Base-by-base conservation (phyloP, 2,888 invertebrate genomes). In the Dugesia japonica region DNA sequence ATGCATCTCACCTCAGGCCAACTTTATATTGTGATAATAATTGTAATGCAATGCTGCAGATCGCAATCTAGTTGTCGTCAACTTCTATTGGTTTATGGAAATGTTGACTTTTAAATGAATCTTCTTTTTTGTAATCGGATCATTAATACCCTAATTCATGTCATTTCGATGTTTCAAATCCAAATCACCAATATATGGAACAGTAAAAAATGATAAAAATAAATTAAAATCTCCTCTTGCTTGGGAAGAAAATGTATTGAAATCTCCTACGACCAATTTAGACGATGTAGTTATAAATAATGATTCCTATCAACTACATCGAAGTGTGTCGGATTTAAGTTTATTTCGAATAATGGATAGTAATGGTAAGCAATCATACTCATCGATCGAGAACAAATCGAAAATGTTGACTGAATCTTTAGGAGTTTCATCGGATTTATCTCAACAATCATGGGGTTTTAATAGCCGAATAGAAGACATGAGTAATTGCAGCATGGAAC, bases 1-100 rank as follows among this genome's bases (percentile, higher is more conserved):
- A 56, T 56, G 56, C 56, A 56, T 56, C 56, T 56, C 56, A 56
- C 56, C 56, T 56, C 56, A 56, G 56, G 56, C 56, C 56, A 56
- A 56, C 56, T 56, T 56, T 56, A 56, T 56, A 56, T 56, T 56
- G 56, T 56, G 56, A 56, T 56, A 56, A 56, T 20, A 56, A 56
- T 23, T 56, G 23, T 56, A 56, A 56, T 56, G 56, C 56, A 56
- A 56, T 56, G 56, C 56, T 56, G 56, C 56, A 56, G 56, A 56
- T 56, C 56, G 56, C 56, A 56, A 56, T 56, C 56, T 56, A 20
- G 56, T 23, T 56, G 56, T 56, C 56, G 56, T 56, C 56, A 23
- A 56, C 56, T 56, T 56, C 56, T 56, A 56, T 56, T 56, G 56
- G 56, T 56, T 56, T n/a, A n/a, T 56, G 56, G n/a, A 56, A 56